Percentiles rank a stretch among this genome's conserved stretches.
Evolutionary conservation across 35 echinoderm and acorn worm genomes (phyloP).

Genomic region (Amphiura filiformis): DNA sequence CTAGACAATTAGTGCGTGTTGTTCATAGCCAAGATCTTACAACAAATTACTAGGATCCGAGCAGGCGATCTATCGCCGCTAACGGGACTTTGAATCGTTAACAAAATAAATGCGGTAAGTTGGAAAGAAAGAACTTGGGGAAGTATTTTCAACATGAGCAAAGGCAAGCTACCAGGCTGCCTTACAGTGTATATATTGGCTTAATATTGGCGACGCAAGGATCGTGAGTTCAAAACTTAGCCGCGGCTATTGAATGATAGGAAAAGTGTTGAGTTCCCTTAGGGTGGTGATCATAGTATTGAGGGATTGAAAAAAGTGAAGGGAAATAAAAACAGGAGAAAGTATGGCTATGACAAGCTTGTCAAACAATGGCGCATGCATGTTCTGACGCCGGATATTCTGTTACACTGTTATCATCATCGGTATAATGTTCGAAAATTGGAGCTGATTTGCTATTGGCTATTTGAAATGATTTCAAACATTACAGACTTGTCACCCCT

Average conservation of each 20-base stretch:
- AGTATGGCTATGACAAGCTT: not conserved
- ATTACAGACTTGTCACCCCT: too few relatives aligned
- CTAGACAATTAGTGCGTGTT: not conserved
- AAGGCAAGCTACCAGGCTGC: not conserved
- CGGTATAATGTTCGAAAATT: not conserved
- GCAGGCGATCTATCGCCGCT: not conserved
- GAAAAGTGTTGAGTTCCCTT: not conserved
- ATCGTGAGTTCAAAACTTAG: not conserved
- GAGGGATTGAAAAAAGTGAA: not conserved
- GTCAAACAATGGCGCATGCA: not conserved
- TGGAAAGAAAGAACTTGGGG: not conserved
- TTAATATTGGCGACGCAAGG: not conserved
- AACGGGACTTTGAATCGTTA: not conserved
- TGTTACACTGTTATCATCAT: not conserved
- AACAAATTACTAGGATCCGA: not conserved
- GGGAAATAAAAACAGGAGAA: too few relatives aligned
- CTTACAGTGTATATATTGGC: not conserved
- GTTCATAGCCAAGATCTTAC: not conserved
- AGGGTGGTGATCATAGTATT: not conserved
- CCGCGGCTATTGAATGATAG: not conserved
- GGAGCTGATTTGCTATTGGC: not conserved
- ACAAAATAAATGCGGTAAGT: not conserved
- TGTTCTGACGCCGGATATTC: not conserved
- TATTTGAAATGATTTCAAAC: not conserved
- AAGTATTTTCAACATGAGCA: not conserved